A percentile compares a stretch with the other conserved stretches of the same genome.
Conservation (phyloP, 64 coral and sea anemone genomes). For the Stylophora pistillata region DNA sequence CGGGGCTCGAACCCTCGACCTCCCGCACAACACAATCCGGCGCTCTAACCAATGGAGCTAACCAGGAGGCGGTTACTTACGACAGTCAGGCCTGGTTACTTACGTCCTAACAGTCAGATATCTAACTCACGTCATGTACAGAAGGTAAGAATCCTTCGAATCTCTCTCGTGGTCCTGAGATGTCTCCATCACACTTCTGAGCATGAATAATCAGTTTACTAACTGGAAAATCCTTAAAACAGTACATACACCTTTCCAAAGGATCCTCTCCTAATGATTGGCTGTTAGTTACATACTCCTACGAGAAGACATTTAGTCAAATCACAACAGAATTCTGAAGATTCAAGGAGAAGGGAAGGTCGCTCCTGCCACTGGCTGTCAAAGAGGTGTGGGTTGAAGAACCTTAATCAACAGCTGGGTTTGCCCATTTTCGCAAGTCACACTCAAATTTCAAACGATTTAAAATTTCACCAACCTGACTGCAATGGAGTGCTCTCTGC, state of each 20-base stretch:
- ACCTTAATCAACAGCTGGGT: no score
- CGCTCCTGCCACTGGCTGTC: no score
- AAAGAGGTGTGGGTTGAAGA: no score
- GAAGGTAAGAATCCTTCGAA: constrained; percentile 56
- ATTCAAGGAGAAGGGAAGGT: no score
- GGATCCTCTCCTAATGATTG: constrained; percentile 10
- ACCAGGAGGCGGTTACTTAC: no score
- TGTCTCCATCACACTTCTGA: constrained; percentile 62
- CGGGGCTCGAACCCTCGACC: no score
- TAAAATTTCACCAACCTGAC: background rate
- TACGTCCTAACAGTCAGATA: background rate
- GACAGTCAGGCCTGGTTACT: background rate
- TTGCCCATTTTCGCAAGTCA: no score
- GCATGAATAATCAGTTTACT: constrained; percentile 37
- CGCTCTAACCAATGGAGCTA: no score
- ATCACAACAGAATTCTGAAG: background rate
- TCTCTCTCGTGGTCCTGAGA: constrained; percentile 59
- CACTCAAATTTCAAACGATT: no score
- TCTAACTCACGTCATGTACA: constrained; percentile 45
- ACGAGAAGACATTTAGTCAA: background rate
- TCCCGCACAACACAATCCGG: no score
- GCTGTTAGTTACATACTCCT: constrained; percentile 3
- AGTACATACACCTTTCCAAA: constrained; percentile 55
- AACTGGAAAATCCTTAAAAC: constrained; percentile 52
- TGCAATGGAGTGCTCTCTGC: constrained; percentile 5